phyloP scores from a whole-genome alignment of 2,888 invertebrate genomes.

The Ophioninae sp. region DNA sequence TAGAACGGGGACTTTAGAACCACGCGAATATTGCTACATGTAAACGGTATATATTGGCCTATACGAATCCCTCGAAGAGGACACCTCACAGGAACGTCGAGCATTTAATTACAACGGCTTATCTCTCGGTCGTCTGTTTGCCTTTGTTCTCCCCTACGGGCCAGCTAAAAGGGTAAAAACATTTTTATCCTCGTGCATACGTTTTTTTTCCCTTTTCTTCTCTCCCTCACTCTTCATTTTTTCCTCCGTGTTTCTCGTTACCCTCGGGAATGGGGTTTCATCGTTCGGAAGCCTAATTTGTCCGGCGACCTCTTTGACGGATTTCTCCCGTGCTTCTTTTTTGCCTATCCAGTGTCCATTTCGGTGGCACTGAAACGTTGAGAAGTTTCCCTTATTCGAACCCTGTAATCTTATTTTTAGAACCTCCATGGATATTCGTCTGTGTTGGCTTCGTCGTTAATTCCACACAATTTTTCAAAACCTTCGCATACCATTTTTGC shows the following conservation, averaged over 20 bases:
- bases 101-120: constrained; percentile 71
- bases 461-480: too few species aligned
- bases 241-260: constrained; percentile 12
- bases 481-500: too few species aligned
- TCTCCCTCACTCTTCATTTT: not conserved
- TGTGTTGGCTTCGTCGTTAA: not conserved
- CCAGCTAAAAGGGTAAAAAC: constrained; percentile 50
- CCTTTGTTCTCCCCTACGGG: constrained; percentile 48
- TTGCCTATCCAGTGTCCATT: not conserved
- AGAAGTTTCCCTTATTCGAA: not conserved
- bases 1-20: too few species aligned
- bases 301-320: constrained; percentile 16
- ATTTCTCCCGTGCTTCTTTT: constrained; percentile 1
- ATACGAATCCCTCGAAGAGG: constrained; percentile 31
- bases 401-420: not conserved
- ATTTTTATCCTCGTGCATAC: constrained; percentile 36
- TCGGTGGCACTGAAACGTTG: not conserved
- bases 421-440: not conserved
- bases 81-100: constrained; percentile 61
- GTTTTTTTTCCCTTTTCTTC: not conserved
- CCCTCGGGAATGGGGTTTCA: constrained; percentile 36
- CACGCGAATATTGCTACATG: too few species aligned
- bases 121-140: constrained; percentile 62
- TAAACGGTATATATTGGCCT: not conserved
- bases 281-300: constrained; percentile 41